Percentiles rank a stretch among this genome's conserved stretches.
phyloP scores from a whole-genome alignment of 2,113 vertebrate genomes.

The Trematocara unimaculatum region DNA sequence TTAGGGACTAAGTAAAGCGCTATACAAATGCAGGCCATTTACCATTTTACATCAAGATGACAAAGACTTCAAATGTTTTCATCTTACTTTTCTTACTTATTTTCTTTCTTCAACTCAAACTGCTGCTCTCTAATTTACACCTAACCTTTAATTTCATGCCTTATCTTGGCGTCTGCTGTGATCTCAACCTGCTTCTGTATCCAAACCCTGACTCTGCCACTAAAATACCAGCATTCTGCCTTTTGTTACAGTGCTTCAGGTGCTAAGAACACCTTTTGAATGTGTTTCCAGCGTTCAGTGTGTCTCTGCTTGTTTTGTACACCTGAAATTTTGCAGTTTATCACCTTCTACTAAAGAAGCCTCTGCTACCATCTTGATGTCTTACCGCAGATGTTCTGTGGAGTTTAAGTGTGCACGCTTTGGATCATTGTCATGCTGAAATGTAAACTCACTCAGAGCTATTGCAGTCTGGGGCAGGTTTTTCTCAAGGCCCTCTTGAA shows the following conservation, averaged over 20 bases:
- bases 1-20: neutral
- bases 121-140: neutral
- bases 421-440: neutral
- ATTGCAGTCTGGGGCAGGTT: neutral
- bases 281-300: rapidly evolving
- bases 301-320: neutral
- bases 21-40: neutral
- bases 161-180: neutral
- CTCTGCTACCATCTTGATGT: neutral
- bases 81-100: neutral
- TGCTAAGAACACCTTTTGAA: neutral
- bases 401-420: neutral
- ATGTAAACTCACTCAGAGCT: neutral
- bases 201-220: neutral
- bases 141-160: neutral
- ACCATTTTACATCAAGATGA: neutral
- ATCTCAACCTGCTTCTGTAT: neutral
- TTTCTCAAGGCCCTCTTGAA: neutral
- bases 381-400: neutral
- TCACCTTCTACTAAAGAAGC: neutral
- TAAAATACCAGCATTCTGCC: neutral
- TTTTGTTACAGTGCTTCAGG: neutral
- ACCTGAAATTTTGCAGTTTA: neutral
- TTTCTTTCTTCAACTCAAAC: neutral
- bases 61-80: neutral